Evolutionary conservation across 35 echinoderm and acorn worm genomes (phyloP), one percentile per base, ranked within the genome.

Genomic region (Apostichopus californicus): DNA sequence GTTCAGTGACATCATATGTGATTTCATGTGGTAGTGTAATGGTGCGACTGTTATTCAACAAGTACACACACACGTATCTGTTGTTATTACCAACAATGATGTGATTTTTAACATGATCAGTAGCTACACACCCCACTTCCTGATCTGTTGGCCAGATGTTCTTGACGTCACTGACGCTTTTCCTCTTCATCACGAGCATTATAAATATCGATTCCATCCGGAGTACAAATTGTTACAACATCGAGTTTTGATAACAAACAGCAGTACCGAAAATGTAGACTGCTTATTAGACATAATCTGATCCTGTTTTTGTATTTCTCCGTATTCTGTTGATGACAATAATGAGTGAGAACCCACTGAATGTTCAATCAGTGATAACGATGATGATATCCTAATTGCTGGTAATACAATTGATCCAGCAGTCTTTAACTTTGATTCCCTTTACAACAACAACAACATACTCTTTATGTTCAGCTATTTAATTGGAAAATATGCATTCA

Each of bases 41-140:
- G 70, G 70, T 73, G 70, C 18, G n/a, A 73, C 70, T 73, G 70
- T 73, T 15, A 73, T 73, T 73, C 70, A 73, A 17, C 70, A 15
- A 6, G 18, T 73, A 10, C 11, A 15, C 70, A 21, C 11, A 73
- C 18, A 73, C 70, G 5, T n/a, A 21, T 21, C 70, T 73, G 70
- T 17, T 73, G 9, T 17, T 73, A 73, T 11, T 25, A 15, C 20
- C 59, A 1, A 89, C 52, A 34, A 72, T 28, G 6, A 89, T 28
- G 21, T 73, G 26, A 72, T 89, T 89, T 17, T 72, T 89, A 11
- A 8, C 86, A 28, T 22, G 63, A 46, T 89, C 86, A n/a, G 53
- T 55, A 72, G 86, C 86, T 72, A 73, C 86, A 73, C 64, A 85
- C 7, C 0, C 1, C 15, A 72, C 86, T 6, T 1, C 5, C 8